These are phyloP conservation scores for Sapayoa aenigma DNA, from an alignment of 2,113 vertebrate genomes.

Conservation along the genomic window DNA sequence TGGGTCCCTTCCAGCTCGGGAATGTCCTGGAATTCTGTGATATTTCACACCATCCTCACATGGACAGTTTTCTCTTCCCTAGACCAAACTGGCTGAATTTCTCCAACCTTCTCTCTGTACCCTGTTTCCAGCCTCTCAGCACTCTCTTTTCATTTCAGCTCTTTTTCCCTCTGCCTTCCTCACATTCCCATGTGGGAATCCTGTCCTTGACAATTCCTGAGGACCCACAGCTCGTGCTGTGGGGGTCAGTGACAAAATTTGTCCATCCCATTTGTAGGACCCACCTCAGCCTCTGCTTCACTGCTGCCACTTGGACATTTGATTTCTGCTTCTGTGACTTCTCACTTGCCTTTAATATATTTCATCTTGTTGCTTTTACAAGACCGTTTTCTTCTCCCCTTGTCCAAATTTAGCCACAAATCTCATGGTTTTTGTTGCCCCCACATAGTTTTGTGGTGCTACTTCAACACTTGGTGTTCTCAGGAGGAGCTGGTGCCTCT, in stretches of 20 bases:
- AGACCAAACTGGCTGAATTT: background rate
- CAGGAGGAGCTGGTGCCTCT: background rate
- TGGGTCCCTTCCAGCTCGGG: too few species aligned
- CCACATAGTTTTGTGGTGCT: fast-evolving
- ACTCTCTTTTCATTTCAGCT: background rate
- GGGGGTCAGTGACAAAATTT: background rate
- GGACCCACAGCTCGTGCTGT: background rate
- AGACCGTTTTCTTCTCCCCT: background rate
- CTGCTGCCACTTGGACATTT: background rate
- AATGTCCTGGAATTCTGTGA: too few species aligned
- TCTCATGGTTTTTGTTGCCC: background rate
- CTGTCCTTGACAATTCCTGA: background rate
- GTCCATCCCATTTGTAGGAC: background rate
- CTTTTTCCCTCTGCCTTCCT: background rate
- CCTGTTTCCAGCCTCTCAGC: background rate
- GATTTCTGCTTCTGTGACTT: background rate
- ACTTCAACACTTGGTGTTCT: background rate
- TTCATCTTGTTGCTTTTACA: background rate
- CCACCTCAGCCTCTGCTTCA: background rate
- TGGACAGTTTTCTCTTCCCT: background rate
- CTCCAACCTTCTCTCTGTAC: background rate
- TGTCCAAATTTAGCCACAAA: background rate
- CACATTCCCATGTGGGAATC: background rate
- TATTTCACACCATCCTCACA: background rate
- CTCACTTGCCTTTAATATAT: background rate